Percentiles rank a stretch among this genome's conserved stretches.
phyloP scores from a whole-genome alignment of 2,113 vertebrate species.

The Larimichthys crocea region DNA sequence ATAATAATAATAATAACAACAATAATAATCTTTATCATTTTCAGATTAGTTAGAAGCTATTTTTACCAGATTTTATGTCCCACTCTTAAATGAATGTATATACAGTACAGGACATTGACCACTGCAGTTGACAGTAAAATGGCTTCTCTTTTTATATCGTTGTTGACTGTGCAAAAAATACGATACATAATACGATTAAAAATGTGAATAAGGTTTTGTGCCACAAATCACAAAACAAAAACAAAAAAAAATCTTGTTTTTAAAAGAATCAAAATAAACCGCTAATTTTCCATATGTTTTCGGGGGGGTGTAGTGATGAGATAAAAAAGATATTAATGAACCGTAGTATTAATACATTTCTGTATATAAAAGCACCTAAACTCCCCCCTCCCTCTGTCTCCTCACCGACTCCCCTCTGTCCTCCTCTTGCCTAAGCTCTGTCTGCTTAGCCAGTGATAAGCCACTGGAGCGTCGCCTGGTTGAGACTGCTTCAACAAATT shows the following conservation, averaged over 20 bases:
- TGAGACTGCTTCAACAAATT: slow-evolving; percentile 67
- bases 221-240: neutral
- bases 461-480: slow-evolving; percentile 65
- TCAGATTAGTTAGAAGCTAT: neutral
- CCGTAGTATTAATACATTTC: neutral
- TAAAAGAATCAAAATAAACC: neutral
- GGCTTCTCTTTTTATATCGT: neutral
- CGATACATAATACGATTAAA: slow-evolving; percentile 7
- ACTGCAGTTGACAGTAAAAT: neutral
- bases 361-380: slow-evolving; percentile 8
- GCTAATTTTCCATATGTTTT: neutral
- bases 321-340: slow-evolving; percentile 12
- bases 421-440: slow-evolving; percentile 62
- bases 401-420: slow-evolving; percentile 15
- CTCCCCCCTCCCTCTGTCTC: neutral
- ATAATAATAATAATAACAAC: neutral
- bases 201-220: neutral
- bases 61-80: neutral
- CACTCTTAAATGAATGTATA: neutral
- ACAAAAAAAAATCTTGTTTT: neutral
- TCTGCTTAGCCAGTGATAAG: slow-evolving; percentile 74
- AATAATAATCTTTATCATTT: neutral
- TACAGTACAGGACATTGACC: neutral
- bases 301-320: neutral
- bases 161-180: no score